Evolutionary conservation across 1,140 invertebrate species (phyloP), one percentile per base, ranked within the genome.

Genomic region (Tetramorium simillimum): DNA sequence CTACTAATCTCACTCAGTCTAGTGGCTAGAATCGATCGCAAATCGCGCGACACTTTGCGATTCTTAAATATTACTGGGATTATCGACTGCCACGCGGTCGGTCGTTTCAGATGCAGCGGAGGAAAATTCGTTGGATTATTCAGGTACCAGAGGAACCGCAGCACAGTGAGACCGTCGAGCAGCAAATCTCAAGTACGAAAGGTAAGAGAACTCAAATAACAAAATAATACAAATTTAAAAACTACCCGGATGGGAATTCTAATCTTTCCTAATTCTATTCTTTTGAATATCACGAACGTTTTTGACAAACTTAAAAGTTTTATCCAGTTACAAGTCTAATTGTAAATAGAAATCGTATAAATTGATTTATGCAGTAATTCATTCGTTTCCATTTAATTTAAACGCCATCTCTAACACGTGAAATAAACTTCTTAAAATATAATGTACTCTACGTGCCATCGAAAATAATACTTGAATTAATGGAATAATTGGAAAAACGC

Each of bases 121-220:
- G 95, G 37, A 95, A 94, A 86, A 93, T 96, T 88, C 96, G 95
- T 76, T 96, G 96, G 96, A 93, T 96, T 49, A 95, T 96, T 62
- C 92, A 96, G 82, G 89, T 95, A 40, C 93, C 95, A 4, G 95
- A 95, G 56, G 90, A 95, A 53, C 94, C 95, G 49, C 93, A 94
- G 69, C 91, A 92, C 10, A 91, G 91, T 24, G 94, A 93, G 28
- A 94, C 95, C 0, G 95, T 96, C 67, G 96, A 96, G 86, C 92
- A 94, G 49, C 96, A 96, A 92, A 94, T 96, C n/a, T 95, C 94
- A 75, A 92, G 94, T 62, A 95, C 94, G 60, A 96, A 96, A 95
- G 95, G 96, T 96, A 93, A 95, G 94, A 81, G 28, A 51, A 43
- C 43, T 56, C 18, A 5, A 70, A 58, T 46, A 73, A 60, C 24